A percentile compares a stretch with the other conserved stretches of the same genome.
Conservation (phyloP, 2,113 vertebrate genomes). For the Neofelis nebulosa region DNA sequence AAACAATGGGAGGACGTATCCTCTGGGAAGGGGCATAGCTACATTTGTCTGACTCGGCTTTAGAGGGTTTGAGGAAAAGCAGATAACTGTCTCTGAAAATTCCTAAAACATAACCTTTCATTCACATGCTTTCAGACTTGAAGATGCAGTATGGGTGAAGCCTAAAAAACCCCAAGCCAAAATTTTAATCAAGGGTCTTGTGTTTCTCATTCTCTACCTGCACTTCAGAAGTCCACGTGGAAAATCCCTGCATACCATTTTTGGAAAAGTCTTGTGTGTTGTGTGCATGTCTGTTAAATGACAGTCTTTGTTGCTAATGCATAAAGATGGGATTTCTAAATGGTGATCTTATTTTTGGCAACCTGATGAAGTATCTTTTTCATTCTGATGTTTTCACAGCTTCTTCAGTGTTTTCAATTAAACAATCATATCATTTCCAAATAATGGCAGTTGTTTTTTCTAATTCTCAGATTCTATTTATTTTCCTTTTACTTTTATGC, state of each 20-base stretch:
- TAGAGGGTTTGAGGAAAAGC: neutral
- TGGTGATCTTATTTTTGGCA: neutral
- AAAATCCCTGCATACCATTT: neutral
- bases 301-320: neutral
- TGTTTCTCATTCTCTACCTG: neutral
- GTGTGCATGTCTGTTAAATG: neutral
- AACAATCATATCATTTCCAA: neutral
- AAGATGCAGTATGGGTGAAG: neutral
- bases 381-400: neutral
- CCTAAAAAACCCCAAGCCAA: neutral
- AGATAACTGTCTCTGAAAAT: neutral
- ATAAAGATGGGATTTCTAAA: neutral
- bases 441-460: neutral
- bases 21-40: neutral
- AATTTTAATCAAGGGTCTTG: neutral
- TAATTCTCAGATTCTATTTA: neutral
- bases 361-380: neutral
- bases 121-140: neutral
- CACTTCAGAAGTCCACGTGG: rapidly evolving
- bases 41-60: neutral
- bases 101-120: neutral
- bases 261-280: neutral
- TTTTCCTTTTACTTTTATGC: neutral
- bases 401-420: neutral
- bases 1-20: neutral